A percentile compares a stretch with the other conserved stretches of the same genome.
Evolutionary conservation across 1,140 invertebrate genomes (phyloP).

Genomic region (Zaprionus camerounensis): DNA sequence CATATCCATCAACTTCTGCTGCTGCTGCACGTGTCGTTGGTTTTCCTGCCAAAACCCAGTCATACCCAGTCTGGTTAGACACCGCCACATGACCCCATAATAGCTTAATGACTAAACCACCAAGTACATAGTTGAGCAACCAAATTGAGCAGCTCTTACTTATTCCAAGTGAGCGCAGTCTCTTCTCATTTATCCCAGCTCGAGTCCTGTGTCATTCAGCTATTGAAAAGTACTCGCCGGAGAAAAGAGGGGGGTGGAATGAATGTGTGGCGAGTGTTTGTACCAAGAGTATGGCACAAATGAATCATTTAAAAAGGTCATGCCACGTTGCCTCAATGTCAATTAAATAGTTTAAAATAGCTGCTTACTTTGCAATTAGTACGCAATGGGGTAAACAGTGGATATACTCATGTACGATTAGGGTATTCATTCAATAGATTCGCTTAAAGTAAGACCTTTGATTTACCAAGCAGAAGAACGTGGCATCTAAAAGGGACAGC

Average conservation of each 20-base stretch:
- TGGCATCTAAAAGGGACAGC: too few relatives aligned
- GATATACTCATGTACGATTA: too few relatives aligned
- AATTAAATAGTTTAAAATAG: background rate
- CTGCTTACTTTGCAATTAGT: background rate
- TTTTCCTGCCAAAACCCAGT: constrained; percentile 25
- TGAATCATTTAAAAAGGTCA: constrained; percentile 2
- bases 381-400: too few relatives aligned
- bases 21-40: constrained; percentile 35
- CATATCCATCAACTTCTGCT: background rate
- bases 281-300: background rate
- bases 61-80: background rate
- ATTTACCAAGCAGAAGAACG: too few relatives aligned
- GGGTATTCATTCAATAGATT: too few relatives aligned
- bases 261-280: background rate
- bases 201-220: constrained; percentile 10
- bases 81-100: constrained; percentile 50
- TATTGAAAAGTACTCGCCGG: constrained; percentile 9
- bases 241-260: too few relatives aligned
- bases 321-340: background rate
- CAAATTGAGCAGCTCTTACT: constrained; percentile 79
- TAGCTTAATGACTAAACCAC: constrained; percentile 80
- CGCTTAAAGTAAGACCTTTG: too few relatives aligned
- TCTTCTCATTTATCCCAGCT: constrained; percentile 21
- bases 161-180: constrained; percentile 61
- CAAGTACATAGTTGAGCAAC: constrained; percentile 73